Conservation (phyloP, 2,797 vertebrate species). For the Scleropages formosus region DNA sequence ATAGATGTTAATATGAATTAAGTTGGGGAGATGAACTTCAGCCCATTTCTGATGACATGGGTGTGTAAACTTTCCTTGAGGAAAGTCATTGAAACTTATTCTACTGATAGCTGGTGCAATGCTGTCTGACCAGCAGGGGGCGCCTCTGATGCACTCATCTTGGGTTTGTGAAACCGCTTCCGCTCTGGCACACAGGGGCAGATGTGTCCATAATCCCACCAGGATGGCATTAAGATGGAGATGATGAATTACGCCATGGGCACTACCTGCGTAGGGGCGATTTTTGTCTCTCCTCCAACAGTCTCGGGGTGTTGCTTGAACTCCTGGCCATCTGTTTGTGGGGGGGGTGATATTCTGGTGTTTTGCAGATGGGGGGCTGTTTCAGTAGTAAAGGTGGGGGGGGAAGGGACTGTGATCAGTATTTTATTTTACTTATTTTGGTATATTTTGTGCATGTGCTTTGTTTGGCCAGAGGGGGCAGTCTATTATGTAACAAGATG, state of each 20-base stretch:
- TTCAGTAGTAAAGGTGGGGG: background rate
- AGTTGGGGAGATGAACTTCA: no score
- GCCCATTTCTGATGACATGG: no score
- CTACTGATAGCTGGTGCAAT: no score
- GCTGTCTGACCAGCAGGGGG: constrained; percentile 20
- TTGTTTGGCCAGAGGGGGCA: constrained; percentile 20
- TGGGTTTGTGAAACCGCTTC: background rate
- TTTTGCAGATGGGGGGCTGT: constrained; percentile 5
- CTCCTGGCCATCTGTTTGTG: constrained; percentile 19
- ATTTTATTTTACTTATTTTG: background rate
- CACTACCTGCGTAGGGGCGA: background rate
- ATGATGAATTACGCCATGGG: constrained; percentile 19
- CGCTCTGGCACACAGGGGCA: constrained; percentile 2
- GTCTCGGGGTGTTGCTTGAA: background rate
- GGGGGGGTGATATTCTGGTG: constrained; percentile 5
- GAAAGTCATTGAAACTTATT: no score
- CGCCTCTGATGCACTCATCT: background rate
- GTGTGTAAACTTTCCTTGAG: no score
- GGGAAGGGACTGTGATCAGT: background rate
- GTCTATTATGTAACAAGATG: constrained; percentile 16
- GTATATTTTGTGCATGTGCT: background rate
- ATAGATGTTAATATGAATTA: no score
- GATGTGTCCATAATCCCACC: constrained; percentile 2
- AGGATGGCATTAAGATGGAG: constrained; percentile 11
- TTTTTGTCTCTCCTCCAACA: background rate